Conservation (phyloP, 2,797 vertebrate species). For the Acropternis orthonyx region DNA sequence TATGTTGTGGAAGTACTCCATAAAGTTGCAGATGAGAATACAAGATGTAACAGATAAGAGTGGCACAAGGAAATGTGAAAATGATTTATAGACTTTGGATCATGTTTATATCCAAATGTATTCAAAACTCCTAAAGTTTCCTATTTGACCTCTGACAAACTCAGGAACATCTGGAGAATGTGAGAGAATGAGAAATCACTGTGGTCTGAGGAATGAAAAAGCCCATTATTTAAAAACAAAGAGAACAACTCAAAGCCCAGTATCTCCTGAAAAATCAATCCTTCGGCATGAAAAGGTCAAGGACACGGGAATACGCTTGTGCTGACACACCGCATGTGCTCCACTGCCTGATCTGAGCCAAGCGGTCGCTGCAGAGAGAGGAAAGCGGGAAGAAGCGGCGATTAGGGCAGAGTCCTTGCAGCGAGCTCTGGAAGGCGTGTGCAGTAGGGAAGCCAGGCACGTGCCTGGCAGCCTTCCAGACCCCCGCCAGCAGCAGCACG, state of each 20-base stretch:
- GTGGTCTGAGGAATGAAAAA: not conserved
- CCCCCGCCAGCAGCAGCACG: not conserved
- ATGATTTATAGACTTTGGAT: not conserved
- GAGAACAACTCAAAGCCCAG: not conserved
- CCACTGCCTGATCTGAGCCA: not conserved
- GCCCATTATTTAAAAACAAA: not conserved
- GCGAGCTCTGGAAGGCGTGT: not conserved
- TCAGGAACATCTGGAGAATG: not conserved
- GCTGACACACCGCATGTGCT: accelerated
- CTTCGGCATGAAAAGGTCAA: not conserved
- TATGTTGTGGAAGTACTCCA: not conserved
- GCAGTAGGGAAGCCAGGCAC: not conserved
- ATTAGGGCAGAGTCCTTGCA: accelerated
- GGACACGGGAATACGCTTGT: accelerated
- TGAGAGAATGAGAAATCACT: not conserved
- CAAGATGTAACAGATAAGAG: not conserved
- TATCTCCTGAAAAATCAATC: not conserved
- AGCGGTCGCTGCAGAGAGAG: accelerated
- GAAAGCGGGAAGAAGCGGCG: accelerated
- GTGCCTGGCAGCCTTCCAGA: slow-evolving; percentile 36
- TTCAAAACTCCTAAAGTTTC: not conserved
- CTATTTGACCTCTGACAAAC: not conserved
- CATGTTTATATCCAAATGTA: not conserved
- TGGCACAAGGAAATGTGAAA: not conserved
- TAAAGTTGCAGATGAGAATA: not conserved